phyloP scores from a whole-genome alignment of 2,113 vertebrate genomes.

The Rhea americana region DNA sequence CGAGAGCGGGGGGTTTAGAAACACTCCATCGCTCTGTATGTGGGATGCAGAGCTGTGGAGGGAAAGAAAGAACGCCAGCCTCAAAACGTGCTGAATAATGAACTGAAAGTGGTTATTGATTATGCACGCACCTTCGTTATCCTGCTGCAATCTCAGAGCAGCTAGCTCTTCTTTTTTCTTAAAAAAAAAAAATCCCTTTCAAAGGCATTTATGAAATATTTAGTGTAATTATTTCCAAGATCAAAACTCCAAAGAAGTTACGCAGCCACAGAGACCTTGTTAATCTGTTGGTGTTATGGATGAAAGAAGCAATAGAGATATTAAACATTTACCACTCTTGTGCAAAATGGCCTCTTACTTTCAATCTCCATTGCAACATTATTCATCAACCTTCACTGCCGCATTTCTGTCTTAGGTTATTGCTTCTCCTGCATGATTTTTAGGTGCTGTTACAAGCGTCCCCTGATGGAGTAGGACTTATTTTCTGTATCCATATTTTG shows the following conservation, averaged over 20 bases:
- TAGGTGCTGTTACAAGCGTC: background rate
- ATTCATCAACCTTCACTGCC: background rate
- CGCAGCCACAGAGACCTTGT: background rate
- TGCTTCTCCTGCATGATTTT: conserved; percentile 1
- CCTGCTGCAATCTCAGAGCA: background rate
- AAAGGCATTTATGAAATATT: conserved; percentile 44
- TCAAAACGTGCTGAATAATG: conserved; percentile 39
- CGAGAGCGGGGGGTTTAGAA: background rate
- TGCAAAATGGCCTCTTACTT: conserved; percentile 17
- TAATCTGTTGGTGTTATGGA: conserved; percentile 54
- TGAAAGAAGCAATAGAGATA: background rate
- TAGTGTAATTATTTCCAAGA: conserved; percentile 39
- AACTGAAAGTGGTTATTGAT: conserved; percentile 55
- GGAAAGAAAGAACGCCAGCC: background rate
- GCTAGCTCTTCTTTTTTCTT: background rate
- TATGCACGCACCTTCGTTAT: conserved; percentile 31
- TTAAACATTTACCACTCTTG: conserved; percentile 52
- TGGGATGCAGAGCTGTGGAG: background rate
- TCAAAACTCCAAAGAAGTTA: conserved; percentile 45
- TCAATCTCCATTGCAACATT: conserved; percentile 12
- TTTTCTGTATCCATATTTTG: background rate
- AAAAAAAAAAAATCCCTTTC: background rate
- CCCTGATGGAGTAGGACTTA: conserved; percentile 11
- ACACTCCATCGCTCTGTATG: background rate
- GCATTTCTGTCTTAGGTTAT: background rate